Conservation (phyloP, 2,797 vertebrate species). For the Poecilia wingei region DNA sequence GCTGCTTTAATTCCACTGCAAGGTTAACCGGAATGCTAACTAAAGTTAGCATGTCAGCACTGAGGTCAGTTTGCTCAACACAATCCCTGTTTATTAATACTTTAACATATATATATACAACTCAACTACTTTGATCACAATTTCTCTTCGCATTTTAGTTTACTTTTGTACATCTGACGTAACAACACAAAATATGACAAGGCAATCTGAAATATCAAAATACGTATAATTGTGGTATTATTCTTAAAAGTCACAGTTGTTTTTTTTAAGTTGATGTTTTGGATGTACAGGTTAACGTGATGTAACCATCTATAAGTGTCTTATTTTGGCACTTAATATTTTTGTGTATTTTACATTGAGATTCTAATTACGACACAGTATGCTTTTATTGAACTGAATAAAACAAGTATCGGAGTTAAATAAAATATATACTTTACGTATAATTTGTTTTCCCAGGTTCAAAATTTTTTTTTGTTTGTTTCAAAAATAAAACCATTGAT, state of each 20-base stretch:
- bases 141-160: constrained; percentile 17
- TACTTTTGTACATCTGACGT: constrained; percentile 30
- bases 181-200: constrained; percentile 18
- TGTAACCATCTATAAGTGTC: not conserved
- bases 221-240: not conserved
- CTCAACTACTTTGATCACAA: not conserved
- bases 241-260: not conserved
- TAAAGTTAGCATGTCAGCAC: constrained; percentile 38
- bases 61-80: constrained; percentile 50
- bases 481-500: not conserved
- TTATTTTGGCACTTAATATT: not conserved
- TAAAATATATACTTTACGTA: no score
- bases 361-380: not conserved
- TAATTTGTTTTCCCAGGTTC: not conserved
- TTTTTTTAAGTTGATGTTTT: not conserved
- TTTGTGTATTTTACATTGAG: not conserved
- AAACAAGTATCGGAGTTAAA: not conserved
- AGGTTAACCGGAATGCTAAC: constrained; percentile 62
- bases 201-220: not conserved
- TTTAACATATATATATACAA: accelerated
- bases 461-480: not conserved
- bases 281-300: not conserved
- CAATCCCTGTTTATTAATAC: no score
- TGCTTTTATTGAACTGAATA: not conserved
- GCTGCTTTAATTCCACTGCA: constrained; percentile 45